Conservation (phyloP, 2,113 vertebrate species). For the Carassius carassius region DNA sequence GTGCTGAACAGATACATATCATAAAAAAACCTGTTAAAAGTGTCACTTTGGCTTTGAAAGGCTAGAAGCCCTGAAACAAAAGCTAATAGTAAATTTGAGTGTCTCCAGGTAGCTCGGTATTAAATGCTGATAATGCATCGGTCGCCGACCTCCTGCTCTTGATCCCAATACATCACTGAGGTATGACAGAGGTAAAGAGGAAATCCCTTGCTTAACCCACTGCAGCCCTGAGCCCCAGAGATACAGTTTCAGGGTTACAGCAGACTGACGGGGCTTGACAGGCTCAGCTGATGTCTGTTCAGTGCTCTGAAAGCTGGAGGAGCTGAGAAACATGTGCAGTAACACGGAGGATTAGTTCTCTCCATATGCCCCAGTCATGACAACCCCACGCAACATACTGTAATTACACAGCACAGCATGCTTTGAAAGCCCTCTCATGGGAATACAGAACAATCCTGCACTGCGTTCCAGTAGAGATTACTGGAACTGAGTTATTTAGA, state of each 20-base stretch:
- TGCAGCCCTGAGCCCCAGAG: neutral
- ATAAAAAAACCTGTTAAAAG: neutral
- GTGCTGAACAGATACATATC: neutral
- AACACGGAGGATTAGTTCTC: slow-evolving; percentile 52
- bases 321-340: slow-evolving; percentile 32
- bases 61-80: neutral
- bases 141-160: neutral
- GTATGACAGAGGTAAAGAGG: slow-evolving; percentile 10
- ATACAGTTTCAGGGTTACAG: slow-evolving; percentile 6
- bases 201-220: slow-evolving; percentile 17
- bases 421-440: slow-evolving; percentile 46
- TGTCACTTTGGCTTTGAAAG: slow-evolving; percentile 5
- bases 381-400: slow-evolving; percentile 42
- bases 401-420: slow-evolving; percentile 47
- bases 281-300: slow-evolving; percentile 43
- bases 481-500: neutral
- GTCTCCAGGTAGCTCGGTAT: slow-evolving; percentile 6
- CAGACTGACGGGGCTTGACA: slow-evolving; percentile 26
- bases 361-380: slow-evolving; percentile 51
- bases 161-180: slow-evolving; percentile 13
- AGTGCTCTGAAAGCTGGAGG: slow-evolving; percentile 39
- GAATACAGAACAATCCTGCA: slow-evolving; percentile 40
- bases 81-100: slow-evolving; percentile 22
- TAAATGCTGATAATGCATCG: slow-evolving; percentile 14
- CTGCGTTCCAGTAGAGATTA: slow-evolving; percentile 29